Base-by-base conservation (phyloP, 1,140 invertebrate genomes). In the Adelges cooleyi region DNA sequence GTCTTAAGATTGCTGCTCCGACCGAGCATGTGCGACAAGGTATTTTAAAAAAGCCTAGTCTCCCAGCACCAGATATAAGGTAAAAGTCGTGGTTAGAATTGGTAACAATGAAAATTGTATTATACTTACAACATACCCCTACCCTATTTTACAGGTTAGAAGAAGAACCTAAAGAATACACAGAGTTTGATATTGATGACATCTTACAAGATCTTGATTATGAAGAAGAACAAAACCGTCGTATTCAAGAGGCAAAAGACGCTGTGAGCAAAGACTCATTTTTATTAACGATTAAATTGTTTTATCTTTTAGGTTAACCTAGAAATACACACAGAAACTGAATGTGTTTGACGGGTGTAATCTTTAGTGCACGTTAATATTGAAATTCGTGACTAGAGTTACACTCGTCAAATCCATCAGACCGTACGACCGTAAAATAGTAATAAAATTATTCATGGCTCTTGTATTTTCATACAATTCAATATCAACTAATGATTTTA, bases 211-310 rank as follows among this genome's bases (percentile, higher is more conserved):
- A 66, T 25, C 22, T 65, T 36, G 69, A 69, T 11, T 46, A 67
- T 23, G 53, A 73, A 40, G 76, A 79, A 67, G 73, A 73, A 51
- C 74, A 74, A 18, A 69, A 68, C 38, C 67, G 69, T 36, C 73
- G 74, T 67, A 72, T 82, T 54, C 82, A 84, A 71, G 82, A 84
- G 70, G 74, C 79, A 69, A 82, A 82, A 70, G 84, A 85, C 75
- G 81, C 62, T 65, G 62, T 46, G n/a, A 53, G 65, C 29, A 22
- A 6, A 8, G 5, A 11, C n/a, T n/a, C n/a, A n/a, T n/a, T n/a
- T n/a, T n/a, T n/a, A n/a, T n/a, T n/a, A n/a, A n/a, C n/a, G n/a
- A n/a, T n/a, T n/a, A 54, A 3, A 33, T 54, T 36, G 10, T 33
- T n/a, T 2, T 52, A 38, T n/a, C 0, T 53, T 42, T 66, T 52